Evolutionary conservation across 2,888 invertebrate genomes (phyloP), one percentile per base, ranked within the genome.

Genomic region (Thecophora atra): DNA sequence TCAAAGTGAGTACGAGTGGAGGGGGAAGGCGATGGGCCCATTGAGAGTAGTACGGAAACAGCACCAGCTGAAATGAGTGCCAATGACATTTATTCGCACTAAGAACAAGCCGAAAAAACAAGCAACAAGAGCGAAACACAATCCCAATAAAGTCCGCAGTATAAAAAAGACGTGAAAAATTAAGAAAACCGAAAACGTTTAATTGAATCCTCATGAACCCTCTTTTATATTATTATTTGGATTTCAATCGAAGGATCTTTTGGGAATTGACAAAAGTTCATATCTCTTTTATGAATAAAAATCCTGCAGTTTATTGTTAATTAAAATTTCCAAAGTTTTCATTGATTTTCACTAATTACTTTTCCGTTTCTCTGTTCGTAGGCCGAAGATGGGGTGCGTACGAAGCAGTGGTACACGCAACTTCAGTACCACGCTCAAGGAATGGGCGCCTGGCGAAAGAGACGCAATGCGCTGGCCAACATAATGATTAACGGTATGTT

Each of bases 401-500:
- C 97, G 0, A 92, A 93, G 78, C 91, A 92, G 42, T 98, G 98
- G 97, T 94, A 96, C 86, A 91, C 93, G 24, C 94, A 95, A 81
- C 88, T 98, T 70, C 96, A 97, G 84, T 94, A 93, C 82, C 96
- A 97, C 85, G 94, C 96, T 28, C 94, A 95, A 84, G 95, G 96
- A 73, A 92, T 97, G 78, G 97, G 97, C 73, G 91, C 94, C 8
- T 98, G 98, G 98, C 90, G 97, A 69, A 93, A 94, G 84, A 89
- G 97, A 76, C 90, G 98, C 51, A 96, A 96, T 82, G 98, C 97
- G 7, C 88, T 98, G 80, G 96, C 97, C n/a, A 97, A 98, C 84
- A 97, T 98, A 78, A 97, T 98, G 96, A 96, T 97, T 82, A 96
- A 95, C 84, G 94, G 95, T 67, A 92, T 92, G 92, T 86, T 90